Evolutionary conservation across 2,888 invertebrate genomes (phyloP).

Genomic region (Leptopilina drosophilae): DNA sequence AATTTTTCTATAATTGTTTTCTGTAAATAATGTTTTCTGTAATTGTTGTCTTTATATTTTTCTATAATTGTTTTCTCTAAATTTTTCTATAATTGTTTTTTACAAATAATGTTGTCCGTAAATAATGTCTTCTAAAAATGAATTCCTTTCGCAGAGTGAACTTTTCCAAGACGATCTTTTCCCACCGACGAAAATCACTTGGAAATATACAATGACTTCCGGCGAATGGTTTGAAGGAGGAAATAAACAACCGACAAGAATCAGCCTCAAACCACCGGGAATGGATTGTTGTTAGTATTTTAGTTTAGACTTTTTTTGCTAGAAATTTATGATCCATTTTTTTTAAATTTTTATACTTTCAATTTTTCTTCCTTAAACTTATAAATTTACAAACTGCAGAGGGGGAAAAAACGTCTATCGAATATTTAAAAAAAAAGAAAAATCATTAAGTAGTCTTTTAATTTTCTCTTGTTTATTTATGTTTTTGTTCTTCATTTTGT

Average conservation of each 20-base stretch:
- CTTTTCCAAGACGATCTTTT: conserved; percentile 98
- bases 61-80: no score
- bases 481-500: conserved; percentile 45
- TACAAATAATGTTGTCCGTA: no score
- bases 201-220: conserved; percentile 87
- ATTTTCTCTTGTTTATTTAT: conserved; percentile 30
- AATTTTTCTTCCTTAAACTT: neutral
- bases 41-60: no score
- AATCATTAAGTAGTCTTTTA: conserved; percentile 32
- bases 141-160: conserved; percentile 83
- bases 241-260: conserved; percentile 81
- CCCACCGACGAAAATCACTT: conserved; percentile 93
- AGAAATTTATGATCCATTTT: no score
- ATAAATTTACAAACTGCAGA: no score
- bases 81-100: no score
- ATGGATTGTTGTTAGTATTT: conserved; percentile 88
- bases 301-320: conserved; percentile 20
- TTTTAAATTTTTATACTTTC: neutral
- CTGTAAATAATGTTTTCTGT: no score
- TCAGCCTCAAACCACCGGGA: conserved; percentile 90
- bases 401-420: neutral
- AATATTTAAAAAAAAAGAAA: neutral
- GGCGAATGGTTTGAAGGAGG: conserved; percentile 88
- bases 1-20: no score
- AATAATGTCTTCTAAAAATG: no score